These are phyloP conservation scores for Macquaria australasica DNA, from an alignment of 2,113 vertebrate species.

Conservation along the genomic window DNA sequence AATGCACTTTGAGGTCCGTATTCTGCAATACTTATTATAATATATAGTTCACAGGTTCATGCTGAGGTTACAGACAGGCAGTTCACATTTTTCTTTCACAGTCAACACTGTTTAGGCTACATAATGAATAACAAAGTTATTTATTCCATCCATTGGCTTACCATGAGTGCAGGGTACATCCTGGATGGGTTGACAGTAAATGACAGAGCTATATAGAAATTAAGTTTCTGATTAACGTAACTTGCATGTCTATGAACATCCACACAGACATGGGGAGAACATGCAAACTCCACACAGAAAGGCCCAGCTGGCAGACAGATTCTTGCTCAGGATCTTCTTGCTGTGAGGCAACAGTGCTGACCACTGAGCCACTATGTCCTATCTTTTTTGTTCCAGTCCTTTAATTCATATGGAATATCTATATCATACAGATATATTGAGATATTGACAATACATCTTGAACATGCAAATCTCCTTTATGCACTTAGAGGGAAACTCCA, in stretches of 20 bases:
- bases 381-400: neutral
- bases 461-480: neutral
- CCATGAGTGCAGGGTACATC: neutral
- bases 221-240: neutral
- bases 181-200: no score
- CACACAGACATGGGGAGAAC: neutral
- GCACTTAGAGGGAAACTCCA: neutral
- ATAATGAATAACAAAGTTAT: neutral
- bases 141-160: neutral
- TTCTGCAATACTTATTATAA: neutral
- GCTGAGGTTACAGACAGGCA: conserved; percentile 3
- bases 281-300: neutral
- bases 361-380: neutral
- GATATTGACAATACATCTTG: neutral
- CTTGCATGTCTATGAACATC: neutral
- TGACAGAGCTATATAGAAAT: neutral
- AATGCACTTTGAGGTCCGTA: neutral
- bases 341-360: neutral
- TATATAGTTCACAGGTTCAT: neutral
- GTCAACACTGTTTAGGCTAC: neutral
- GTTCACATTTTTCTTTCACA: conserved; percentile 6
- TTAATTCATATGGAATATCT: neutral
- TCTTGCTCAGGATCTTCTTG: neutral
- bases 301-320: neutral
- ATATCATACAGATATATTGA: neutral